Evolutionary conservation across 2,113 vertebrate species (phyloP).

Genomic region (Sapayoa aenigma): DNA sequence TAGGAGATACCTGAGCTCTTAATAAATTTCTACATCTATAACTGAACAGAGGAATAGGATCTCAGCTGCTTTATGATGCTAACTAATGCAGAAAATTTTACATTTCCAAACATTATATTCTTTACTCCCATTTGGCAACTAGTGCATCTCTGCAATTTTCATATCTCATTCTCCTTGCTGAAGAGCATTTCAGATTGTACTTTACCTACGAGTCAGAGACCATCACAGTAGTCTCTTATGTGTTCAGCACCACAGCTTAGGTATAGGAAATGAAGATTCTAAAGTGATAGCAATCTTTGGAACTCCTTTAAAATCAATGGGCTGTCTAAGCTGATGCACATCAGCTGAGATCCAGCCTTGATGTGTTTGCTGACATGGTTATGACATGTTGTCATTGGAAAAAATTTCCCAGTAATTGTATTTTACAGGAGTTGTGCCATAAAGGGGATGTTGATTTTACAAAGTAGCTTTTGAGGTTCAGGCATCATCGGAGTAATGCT

Average conservation of each 20-base stretch:
- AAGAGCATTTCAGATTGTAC: not conserved
- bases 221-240: not conserved
- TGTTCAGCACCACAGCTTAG: not conserved
- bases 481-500: not conserved
- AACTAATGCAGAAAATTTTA: not conserved
- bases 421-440: not conserved
- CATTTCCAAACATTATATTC: not conserved
- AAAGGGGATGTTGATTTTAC: not conserved
- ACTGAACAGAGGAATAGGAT: not conserved
- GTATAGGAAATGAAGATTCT: not conserved
- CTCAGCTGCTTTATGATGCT: not conserved
- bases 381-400: not conserved
- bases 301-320: not conserved
- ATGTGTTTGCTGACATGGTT: not conserved
- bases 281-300: not conserved
- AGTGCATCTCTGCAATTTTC: not conserved
- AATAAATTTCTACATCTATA: not conserved
- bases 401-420: not conserved
- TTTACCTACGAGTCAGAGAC: not conserved
- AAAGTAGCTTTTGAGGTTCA: not conserved
- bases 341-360: not conserved
- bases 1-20: not conserved
- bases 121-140: not conserved
- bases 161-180: not conserved
- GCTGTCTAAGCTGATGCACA: not conserved